Base-by-base conservation (phyloP, 2,113 vertebrate genomes). In the Pyxicephalus adspersus region DNA sequence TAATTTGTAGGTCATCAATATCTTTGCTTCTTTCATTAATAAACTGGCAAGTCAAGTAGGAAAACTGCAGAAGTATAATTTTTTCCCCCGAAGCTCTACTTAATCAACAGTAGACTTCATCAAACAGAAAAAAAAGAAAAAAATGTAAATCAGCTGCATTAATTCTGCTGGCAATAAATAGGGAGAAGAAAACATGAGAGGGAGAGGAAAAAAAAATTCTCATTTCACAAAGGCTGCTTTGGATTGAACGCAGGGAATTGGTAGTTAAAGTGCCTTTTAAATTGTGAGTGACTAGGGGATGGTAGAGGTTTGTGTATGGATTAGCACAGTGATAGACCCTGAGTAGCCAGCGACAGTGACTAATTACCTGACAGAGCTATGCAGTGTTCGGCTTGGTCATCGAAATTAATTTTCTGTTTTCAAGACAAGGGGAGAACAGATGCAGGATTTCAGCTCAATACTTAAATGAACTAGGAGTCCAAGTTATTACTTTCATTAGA, bases 331-430 rank as follows among this genome's bases (percentile, higher is more conserved):
- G 93, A 97, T 96, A 90, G 92, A 90, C 91, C 88, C 85, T 93
- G 94, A 96, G 95, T 94, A 94, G 93, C 92, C 91, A 88, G 94
- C 94, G 94, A 94, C 88, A 88, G 93, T 95, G 95, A 98, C 94
- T 97, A 96, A 98, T 98, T 95, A 92, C 95, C 96, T 97, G 96
- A 96, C 96, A 96, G 89, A 90, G 89, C 91, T 91, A 90, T 89
- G 93, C 93, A 95, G 92, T 90, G 83, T 90, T 94, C 87, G 87
- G 89, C 93, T 95, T 94, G 95, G 94, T 96, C 96, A 95, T 91
- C 93, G 93, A 95, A 94, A 95, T 95, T 94, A 95, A 95, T 94
- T 91, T 94, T 94, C 92, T 94, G 90, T 94, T 94, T 91, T 94
- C 91, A 90, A 90, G 86, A 90, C 89, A 92, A 90, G 93, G 91